Base-by-base conservation (phyloP, 2,888 invertebrate genomes). In the Xestia sexstrigata region DNA sequence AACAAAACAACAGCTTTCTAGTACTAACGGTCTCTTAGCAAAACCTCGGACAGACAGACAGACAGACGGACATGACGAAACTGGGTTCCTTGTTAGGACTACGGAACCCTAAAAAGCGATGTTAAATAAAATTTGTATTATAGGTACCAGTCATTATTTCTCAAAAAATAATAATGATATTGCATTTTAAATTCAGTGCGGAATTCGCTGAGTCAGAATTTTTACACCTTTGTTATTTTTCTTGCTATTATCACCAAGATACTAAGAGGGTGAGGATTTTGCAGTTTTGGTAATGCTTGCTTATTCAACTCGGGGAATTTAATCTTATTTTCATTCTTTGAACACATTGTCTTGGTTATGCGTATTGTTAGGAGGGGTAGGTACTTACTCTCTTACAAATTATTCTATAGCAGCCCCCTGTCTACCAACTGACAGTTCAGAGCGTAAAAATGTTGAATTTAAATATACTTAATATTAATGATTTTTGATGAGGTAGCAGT, bases 121-220 rank as follows among this genome's bases (percentile, higher is more conserved):
- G 17, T 13, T n/a, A 26, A 30, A 42, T 60, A 26, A 8, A 49
- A 30, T 11, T 20, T 58, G 15, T 30, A 47, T 47, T 11, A 30
- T 79, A 39, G 20, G 30, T 79, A 39, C 15, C n/a, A n/a, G 1
- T 13, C 49, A 55, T 17, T 15, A 74, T 49, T 2, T 45, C 47
- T 42, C 6, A 30, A 47, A 81, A 73, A 49, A 65, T 0, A 23
- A 49, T 72, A 47, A 78, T 81, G 78, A 81, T 45, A 6, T 66
- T 66, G 82, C 82, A 81, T 79, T 66, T 81, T 76, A 76, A 66
- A 81, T 52, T 58, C 65, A 45, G 15, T 58, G 35, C 76, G 17
- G 49, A 76, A 82, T 49, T 60, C 15, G 76, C 82, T 17, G 76
- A 35, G 76, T 78, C 76, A 78, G 65, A 66, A n/a, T 45, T 15